Evolutionary conservation across 2,113 vertebrate genomes (phyloP).

Genomic region (Sphyrna mokarran): DNA sequence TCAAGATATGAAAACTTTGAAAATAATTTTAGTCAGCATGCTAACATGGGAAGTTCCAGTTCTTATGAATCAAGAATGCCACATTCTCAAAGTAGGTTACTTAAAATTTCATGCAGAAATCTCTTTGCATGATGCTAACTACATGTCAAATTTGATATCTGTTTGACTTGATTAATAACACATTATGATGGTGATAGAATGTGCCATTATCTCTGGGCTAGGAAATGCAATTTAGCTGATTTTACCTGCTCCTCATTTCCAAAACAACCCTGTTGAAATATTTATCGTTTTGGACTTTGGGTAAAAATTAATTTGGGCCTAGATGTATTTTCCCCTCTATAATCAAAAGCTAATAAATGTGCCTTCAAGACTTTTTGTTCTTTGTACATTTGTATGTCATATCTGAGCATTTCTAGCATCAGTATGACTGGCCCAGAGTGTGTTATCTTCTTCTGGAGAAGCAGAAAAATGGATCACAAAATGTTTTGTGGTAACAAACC

Average conservation of each 20-base stretch:
- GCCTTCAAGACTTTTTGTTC: too few relatives aligned
- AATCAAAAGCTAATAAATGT: not conserved
- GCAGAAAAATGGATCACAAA: not conserved
- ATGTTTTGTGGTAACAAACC: not conserved
- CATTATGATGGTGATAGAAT: not conserved
- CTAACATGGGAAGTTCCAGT: conserved; percentile 13
- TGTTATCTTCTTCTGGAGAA: not conserved
- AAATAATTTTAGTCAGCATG: not conserved
- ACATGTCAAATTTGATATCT: not conserved
- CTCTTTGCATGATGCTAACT: not conserved
- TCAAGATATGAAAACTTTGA: not conserved
- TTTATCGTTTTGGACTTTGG: not conserved
- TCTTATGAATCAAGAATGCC: conserved; percentile 18
- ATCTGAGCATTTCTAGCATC: not conserved
- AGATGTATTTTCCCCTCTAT: not conserved
- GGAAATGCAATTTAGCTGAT: not conserved
- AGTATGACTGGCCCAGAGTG: not conserved
- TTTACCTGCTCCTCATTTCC: not conserved
- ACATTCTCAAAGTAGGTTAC: not conserved
- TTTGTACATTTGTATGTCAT: not conserved
- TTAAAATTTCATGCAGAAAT: not conserved
- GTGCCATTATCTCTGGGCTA: not conserved
- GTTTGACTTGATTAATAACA: not conserved
- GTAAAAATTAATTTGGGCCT: not conserved
- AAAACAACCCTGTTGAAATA: not conserved